Evolutionary conservation across 2,797 vertebrate genomes (phyloP), one percentile per base, ranked within the genome.

Genomic region (Huso huso): DNA sequence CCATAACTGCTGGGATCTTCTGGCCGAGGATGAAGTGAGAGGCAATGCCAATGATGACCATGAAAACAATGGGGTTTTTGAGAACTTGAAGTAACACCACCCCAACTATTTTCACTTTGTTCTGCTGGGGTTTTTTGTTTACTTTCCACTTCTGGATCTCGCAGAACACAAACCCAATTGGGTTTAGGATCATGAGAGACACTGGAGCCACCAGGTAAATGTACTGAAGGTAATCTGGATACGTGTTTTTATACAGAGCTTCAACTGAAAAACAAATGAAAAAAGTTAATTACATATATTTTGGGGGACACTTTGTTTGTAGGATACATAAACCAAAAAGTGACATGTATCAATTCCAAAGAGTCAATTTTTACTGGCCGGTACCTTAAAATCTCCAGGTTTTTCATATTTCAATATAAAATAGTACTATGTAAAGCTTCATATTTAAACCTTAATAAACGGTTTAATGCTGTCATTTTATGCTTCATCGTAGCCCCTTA

Each of bases 171-270:
- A 89, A 95, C 48, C 93, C 85, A 61, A 92, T 73, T 7, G 93
- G 85, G 75, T 99, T 99, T 77, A 99, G 86, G 75, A 99, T 89
- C 93, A 98, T 96, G 76, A 99, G 93, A 74, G 96, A 99, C 73
- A 99, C 91, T 1, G 96, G 96, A 51, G 96, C 96, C 71, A 97
- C 95, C 70, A 99, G 82, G 80, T 99, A 99, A 78, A 99, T 95
- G 76, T 98, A 99, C 88, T 98, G 95, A 59, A 94, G 90, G 81
- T 98, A 98, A 70, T 97, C 93, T 63, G 96, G 95, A 65, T 96
- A 94, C 1, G 94, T 95, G 68, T 88, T 88, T 77, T 88, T 85
- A 84, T 94, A 94, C 63, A 94, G 83, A 79, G 93, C 93, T 81
- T 94, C 90, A 81, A 92, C 93, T 94, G 86, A 59, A 48, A 62